Conservation (phyloP, 1,140 invertebrate genomes). For the Elysia chlorotica region DNA sequence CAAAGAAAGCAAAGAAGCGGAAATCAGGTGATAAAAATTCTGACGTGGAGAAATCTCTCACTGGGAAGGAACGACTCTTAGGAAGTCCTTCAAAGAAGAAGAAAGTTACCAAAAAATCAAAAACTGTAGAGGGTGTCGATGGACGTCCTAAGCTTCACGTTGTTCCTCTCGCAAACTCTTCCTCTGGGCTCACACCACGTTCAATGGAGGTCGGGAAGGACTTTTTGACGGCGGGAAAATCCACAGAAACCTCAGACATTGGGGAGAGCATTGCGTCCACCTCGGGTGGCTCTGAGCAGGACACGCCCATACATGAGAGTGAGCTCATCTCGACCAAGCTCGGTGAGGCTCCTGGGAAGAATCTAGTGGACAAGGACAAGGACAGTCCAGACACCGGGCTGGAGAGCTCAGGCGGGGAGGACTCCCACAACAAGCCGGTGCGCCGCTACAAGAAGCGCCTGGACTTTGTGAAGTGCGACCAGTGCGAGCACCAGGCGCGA, state of each 20-base stretch:
- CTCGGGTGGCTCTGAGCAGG: conserved; percentile 18
- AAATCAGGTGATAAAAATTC: conserved; percentile 7
- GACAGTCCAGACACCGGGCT: conserved; percentile 20
- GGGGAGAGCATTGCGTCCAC: conserved; percentile 22
- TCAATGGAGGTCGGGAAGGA: no score
- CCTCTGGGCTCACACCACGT: no score
- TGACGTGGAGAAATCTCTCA: no score
- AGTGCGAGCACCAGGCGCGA: conserved; percentile 27
- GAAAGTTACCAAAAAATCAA: conserved; percentile 17
- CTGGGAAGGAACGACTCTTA: conserved; percentile 10
- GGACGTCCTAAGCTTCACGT: neutral
- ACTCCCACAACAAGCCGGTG: conserved; percentile 18
- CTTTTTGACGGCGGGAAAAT: no score
- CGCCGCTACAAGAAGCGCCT: conserved; percentile 28
- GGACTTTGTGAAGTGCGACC: conserved; percentile 26
- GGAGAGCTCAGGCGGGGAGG: conserved; percentile 25
- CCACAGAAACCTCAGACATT: conserved; percentile 22
- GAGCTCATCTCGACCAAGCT: conserved; percentile 20
- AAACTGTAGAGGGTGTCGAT: conserved; percentile 12
- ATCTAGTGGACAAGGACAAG: no score
- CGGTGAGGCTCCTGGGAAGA: neutral
- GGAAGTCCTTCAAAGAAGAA: neutral
- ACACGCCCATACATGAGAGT: conserved; percentile 10
- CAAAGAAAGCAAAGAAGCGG: conserved; percentile 18
- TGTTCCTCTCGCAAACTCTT: no score